These are phyloP conservation scores for Chascanopsetta lugubris DNA, from an alignment of 2,113 vertebrate genomes.

Conservation along the genomic window DNA sequence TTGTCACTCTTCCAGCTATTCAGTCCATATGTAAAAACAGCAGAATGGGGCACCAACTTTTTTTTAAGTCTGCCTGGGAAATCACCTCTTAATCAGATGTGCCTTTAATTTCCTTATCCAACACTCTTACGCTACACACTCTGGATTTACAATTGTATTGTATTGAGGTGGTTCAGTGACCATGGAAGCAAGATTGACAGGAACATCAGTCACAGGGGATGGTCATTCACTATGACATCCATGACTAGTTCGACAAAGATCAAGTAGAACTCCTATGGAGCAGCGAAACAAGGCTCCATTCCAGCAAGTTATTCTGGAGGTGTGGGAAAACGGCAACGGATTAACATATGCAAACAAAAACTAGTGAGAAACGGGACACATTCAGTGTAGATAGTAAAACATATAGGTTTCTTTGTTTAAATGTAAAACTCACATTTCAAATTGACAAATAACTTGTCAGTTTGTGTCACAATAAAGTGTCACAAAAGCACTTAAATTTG, in stretches of 20 bases:
- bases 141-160: constrained; percentile 10
- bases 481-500: no score
- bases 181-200: not conserved
- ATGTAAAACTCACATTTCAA: no score
- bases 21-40: not conserved
- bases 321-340: not conserved
- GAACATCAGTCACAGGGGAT: not conserved
- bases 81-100: not conserved
- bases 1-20: not conserved
- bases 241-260: not conserved
- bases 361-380: not conserved
- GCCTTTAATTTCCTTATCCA: no score
- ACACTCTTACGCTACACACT: not conserved
- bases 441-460: not conserved
- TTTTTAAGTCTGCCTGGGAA: not conserved
- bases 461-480: no score
- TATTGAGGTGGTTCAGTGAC: constrained; percentile 1
- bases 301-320: not conserved
- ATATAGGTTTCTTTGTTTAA: not conserved
- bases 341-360: constrained; percentile 5
- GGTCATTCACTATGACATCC: constrained; percentile 27
- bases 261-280: not conserved
- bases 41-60: not conserved
- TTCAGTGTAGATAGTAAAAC: not conserved
- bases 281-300: constrained; percentile 2